phyloP scores from a whole-genome alignment of 2,113 vertebrate genomes.

The Acrocephalus kingi region DNA sequence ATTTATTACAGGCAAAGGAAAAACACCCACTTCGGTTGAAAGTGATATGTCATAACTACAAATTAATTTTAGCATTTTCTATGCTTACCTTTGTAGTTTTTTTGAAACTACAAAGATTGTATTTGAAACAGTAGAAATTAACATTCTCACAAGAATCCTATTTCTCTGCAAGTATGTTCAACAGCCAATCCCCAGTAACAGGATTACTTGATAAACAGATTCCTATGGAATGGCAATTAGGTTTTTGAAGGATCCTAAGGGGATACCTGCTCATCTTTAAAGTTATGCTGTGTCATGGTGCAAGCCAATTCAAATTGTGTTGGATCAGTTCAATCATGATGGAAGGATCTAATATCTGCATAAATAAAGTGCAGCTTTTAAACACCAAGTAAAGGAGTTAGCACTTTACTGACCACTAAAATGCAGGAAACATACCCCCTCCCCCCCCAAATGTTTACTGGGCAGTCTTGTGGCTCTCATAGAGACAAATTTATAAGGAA shows the following conservation, averaged over 20 bases:
- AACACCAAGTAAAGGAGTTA: not conserved
- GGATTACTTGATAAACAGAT: not conserved
- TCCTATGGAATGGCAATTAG: not conserved
- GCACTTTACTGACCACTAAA: not conserved
- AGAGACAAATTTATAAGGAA: not conserved
- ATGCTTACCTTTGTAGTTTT: not conserved
- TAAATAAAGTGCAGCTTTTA: not conserved
- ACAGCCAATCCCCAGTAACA: not conserved
- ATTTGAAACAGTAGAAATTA: slow-evolving; percentile 3
- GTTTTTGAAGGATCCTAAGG: not conserved
- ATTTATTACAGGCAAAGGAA: not conserved
- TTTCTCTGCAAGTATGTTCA: not conserved
- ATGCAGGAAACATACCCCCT: not conserved
- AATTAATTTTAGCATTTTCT: slow-evolving; percentile 7
- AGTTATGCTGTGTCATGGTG: not conserved
- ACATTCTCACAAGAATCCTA: not conserved
- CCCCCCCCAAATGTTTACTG: not conserved
- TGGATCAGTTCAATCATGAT: not conserved
- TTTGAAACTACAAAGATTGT: not conserved
- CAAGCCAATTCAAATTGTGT: not conserved
- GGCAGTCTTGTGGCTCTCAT: not conserved
- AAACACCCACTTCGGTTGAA: not conserved
- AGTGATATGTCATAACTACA: not conserved
- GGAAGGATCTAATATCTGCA: not conserved
- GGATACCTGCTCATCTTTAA: not conserved